Evolutionary conservation across 2,797 vertebrate genomes (phyloP).

Genomic region (Characodon lateralis): DNA sequence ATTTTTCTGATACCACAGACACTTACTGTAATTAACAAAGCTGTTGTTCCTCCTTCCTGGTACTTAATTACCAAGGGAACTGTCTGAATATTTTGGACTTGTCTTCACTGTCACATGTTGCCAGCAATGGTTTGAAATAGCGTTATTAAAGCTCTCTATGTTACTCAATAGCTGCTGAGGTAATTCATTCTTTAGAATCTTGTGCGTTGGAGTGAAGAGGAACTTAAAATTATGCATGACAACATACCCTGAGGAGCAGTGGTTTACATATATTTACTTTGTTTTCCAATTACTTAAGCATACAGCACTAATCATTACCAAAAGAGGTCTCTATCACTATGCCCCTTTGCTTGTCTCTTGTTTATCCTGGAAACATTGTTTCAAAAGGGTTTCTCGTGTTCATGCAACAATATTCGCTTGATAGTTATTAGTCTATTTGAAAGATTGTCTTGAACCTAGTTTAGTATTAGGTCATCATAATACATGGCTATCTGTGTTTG

Average conservation of each 20-base stretch:
- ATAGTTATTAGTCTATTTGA: constrained; percentile 6
- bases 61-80: not conserved
- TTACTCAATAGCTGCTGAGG: not conserved
- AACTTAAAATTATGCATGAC: not conserved
- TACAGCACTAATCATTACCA: not conserved
- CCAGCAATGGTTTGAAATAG: no score
- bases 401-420: not conserved
- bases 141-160: not conserved
- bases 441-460: not conserved
- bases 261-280: not conserved
- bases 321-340: not conserved
- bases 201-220: not conserved
- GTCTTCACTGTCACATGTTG: not conserved
- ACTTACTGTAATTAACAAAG: not conserved
- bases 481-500: constrained; percentile 2
- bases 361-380: not conserved
- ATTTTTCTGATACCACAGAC: not conserved
- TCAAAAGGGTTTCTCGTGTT: not conserved
- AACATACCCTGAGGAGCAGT: not conserved
- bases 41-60: not conserved
- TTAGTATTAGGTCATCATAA: constrained; percentile 14
- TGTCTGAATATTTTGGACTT: not conserved
- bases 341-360: not conserved
- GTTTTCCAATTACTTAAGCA: not conserved
- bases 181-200: not conserved